Evolutionary conservation across 2,888 invertebrate species (phyloP).

Genomic region (Orthosia gracilis): DNA sequence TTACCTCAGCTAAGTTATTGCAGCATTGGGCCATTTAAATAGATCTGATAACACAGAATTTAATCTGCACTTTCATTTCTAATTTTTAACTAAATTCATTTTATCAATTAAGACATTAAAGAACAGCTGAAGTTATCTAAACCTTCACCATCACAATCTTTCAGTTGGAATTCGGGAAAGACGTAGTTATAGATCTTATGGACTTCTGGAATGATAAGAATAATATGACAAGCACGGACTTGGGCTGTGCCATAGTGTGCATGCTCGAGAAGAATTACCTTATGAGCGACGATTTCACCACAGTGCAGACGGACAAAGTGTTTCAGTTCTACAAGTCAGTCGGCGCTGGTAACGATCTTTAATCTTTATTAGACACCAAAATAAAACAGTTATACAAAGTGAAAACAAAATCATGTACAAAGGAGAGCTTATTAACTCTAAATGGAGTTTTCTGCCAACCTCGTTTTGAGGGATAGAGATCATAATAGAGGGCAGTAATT

Average conservation of each 20-base stretch:
- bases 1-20: too few species aligned
- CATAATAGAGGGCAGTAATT: too few species aligned
- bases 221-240: constrained; percentile 50
- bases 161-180: constrained; percentile 64
- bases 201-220: constrained; percentile 70
- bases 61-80: not conserved
- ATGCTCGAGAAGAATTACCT: constrained; percentile 67
- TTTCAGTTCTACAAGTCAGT: constrained; percentile 64
- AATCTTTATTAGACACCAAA: too few species aligned
- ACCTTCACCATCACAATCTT: constrained; percentile 7
- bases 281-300: constrained; percentile 49
- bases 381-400: too few species aligned
- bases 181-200: constrained; percentile 66
- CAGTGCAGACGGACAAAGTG: constrained; percentile 54
- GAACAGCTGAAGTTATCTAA: not conserved
- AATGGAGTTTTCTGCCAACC: too few species aligned
- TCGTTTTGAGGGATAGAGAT: too few species aligned
- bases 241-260: constrained; percentile 74
- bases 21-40: not conserved
- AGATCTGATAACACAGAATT: not conserved
- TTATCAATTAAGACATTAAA: too few species aligned
- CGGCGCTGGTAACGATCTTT: constrained; percentile 69
- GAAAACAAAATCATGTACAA: too few species aligned
- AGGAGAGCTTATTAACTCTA: too few species aligned
- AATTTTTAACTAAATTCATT: not conserved